phyloP scores from a whole-genome alignment of 2,113 vertebrate genomes.

The Naja naja region DNA sequence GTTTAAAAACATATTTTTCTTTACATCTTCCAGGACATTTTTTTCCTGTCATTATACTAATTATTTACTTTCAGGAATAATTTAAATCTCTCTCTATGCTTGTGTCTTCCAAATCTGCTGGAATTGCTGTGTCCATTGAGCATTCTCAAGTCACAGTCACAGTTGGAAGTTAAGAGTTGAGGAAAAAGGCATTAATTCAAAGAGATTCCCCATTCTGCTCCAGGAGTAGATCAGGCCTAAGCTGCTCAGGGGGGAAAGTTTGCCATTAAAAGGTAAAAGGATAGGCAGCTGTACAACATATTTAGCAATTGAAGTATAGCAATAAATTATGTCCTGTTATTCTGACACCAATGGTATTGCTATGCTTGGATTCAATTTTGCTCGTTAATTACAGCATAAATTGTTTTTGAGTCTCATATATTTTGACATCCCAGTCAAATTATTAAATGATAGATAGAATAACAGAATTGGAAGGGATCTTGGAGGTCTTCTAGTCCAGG shows the following conservation, averaged over 20 bases:
- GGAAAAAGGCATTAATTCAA: neutral
- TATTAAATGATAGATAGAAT: too few relatives aligned
- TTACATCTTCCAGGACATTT: neutral
- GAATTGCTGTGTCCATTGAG: neutral
- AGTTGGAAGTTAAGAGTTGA: neutral
- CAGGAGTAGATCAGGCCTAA: too few relatives aligned
- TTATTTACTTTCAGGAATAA: neutral
- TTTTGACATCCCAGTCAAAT: neutral
- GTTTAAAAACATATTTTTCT: neutral
- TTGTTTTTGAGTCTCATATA: neutral
- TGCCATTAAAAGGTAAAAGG: neutral
- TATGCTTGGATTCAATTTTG: neutral
- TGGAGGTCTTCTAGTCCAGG: too few relatives aligned
- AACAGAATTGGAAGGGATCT: too few relatives aligned
- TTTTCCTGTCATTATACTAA: neutral
- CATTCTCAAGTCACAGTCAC: neutral
- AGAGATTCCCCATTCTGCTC: neutral
- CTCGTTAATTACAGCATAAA: neutral
- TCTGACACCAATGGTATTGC: neutral
- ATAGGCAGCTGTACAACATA: neutral
- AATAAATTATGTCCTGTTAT: neutral
- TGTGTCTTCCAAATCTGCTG: neutral
- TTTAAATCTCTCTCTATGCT: neutral
- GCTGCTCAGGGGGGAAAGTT: neutral
- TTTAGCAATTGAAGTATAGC: neutral